Evolutionary conservation across 1,140 invertebrate species (phyloP).

Genomic region (Popillia japonica): DNA sequence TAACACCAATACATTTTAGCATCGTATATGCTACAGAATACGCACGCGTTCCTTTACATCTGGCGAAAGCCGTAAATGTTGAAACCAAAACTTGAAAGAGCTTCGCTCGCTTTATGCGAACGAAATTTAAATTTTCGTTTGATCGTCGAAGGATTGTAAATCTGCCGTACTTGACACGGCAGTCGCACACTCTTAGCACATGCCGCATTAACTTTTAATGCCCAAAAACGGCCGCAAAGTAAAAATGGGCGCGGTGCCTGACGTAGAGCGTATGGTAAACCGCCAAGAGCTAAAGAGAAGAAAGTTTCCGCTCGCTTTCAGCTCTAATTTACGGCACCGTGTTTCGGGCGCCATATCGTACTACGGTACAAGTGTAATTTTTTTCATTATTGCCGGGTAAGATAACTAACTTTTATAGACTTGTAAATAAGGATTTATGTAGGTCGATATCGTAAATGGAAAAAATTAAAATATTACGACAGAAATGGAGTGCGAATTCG

Average conservation of each 20-base stretch:
- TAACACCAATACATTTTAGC: no score
- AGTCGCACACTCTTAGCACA: background rate
- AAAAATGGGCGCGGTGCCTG: background rate
- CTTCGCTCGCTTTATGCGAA: background rate
- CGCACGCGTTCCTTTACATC: background rate
- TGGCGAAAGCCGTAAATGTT: background rate
- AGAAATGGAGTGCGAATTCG: no score
- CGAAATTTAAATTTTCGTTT: background rate
- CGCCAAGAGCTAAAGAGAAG: background rate
- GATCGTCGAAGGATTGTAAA: background rate
- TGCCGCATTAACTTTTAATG: background rate
- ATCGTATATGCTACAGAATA: no score
- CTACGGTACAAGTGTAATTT: background rate
- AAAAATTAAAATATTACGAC: no score
- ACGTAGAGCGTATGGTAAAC: background rate
- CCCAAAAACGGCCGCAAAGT: background rate
- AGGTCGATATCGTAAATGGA: background rate
- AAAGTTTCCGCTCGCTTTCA: background rate
- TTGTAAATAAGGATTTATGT: slow-evolving; percentile 5
- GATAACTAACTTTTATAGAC: background rate
- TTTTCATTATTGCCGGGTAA: background rate
- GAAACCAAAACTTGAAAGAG: background rate
- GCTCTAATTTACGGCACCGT: background rate
- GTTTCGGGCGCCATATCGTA: background rate
- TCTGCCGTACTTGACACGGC: background rate